phyloP scores from a whole-genome alignment of 92 coral and sea anemone species.

The Umimayanthus chanpuru region DNA sequence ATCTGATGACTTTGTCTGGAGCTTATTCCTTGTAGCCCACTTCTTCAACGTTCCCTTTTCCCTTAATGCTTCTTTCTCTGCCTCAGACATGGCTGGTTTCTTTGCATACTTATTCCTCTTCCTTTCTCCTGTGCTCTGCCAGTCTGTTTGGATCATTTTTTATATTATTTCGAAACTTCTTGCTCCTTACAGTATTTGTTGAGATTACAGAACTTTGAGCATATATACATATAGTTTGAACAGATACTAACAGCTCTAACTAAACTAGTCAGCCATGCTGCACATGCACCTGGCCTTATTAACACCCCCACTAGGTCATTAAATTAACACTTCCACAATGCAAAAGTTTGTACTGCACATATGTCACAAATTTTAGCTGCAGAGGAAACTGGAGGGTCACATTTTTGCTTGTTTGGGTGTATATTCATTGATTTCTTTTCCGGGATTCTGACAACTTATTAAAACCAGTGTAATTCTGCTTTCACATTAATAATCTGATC shows the following conservation, averaged over 20 bases:
- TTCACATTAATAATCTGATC: neutral
- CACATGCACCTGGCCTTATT: conserved; percentile 38
- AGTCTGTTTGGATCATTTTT: conserved; percentile 36
- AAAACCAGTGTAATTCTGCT: neutral
- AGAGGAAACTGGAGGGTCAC: conserved; percentile 11
- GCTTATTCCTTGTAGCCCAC: conserved; percentile 40
- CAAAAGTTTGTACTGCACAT: conserved; percentile 31
- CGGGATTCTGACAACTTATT: neutral
- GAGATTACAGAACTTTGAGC: conserved; percentile 1
- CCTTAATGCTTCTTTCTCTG: conserved; percentile 39
- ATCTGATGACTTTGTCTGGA: conserved; percentile 17
- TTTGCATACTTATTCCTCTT: conserved; percentile 52
- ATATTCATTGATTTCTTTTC: neutral
- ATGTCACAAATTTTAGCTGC: conserved; percentile 18
- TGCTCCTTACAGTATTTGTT: conserved; percentile 49
- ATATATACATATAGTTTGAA: conserved; percentile 7
- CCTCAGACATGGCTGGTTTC: conserved; percentile 49
- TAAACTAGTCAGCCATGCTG: conserved; percentile 46
- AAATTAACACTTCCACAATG: too few relatives aligned
- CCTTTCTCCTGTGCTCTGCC: conserved; percentile 49
- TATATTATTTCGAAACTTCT: conserved; percentile 24
- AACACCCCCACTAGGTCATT: too few relatives aligned
- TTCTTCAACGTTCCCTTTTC: conserved; percentile 33
- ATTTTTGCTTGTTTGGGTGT: neutral
- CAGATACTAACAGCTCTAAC: conserved; percentile 14